Percentiles rank a stretch among this genome's conserved stretches.
These are phyloP conservation scores for Nematolebias whitei DNA, from an alignment of 2,113 vertebrate species.

Conservation along the genomic window DNA sequence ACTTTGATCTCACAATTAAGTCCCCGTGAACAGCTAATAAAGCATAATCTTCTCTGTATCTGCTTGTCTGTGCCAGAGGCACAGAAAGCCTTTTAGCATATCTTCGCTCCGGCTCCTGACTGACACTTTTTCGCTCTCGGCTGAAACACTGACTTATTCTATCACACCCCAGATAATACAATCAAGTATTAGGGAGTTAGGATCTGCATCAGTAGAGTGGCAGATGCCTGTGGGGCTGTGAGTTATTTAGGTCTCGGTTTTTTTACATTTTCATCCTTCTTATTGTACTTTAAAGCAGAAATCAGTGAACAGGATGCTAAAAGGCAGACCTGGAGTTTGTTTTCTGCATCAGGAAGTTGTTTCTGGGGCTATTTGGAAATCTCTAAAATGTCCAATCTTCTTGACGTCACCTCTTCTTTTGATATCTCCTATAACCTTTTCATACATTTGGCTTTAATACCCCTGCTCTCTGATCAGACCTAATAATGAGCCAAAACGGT, in stretches of 20 bases:
- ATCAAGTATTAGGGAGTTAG: constrained; percentile 63
- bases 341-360: constrained; percentile 24
- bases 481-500: constrained; percentile 49
- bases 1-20: constrained; percentile 79
- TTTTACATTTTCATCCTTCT: constrained; percentile 25
- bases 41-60: constrained; percentile 75
- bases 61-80: constrained; percentile 56
- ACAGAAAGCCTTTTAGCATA: constrained; percentile 61
- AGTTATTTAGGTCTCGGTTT: constrained; percentile 15
- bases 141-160: constrained; percentile 64
- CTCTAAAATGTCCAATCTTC: constrained; percentile 22
- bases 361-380: constrained; percentile 10
- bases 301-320: constrained; percentile 18
- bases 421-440: constrained; percentile 34
- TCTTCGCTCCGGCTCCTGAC: constrained; percentile 53
- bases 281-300: constrained; percentile 48
- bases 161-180: constrained; percentile 67
- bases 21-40: constrained; percentile 75
- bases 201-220: constrained; percentile 64
- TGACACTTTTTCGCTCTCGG: constrained; percentile 63
- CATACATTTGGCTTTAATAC: constrained; percentile 34
- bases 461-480: constrained; percentile 19
- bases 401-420: constrained; percentile 20
- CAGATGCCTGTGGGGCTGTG: constrained; percentile 55
- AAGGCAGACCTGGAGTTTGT: constrained; percentile 10